A percentile compares a stretch with the other conserved stretches of the same genome.
Conservation (phyloP, 2,113 vertebrate species). For the Coregonus clupeaformis region DNA sequence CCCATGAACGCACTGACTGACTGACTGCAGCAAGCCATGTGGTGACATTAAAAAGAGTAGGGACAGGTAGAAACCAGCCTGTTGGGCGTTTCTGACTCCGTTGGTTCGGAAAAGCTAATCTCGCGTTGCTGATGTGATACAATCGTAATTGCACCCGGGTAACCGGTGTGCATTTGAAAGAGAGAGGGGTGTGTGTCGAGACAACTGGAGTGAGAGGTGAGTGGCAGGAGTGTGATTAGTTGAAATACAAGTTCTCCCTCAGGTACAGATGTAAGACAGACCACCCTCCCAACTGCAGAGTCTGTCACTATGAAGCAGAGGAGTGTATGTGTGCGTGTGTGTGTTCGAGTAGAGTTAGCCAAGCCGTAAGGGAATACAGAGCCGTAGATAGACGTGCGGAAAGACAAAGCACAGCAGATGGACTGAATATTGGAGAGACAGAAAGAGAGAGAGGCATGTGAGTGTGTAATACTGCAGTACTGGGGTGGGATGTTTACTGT, state of each 20-base stretch:
- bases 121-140: constrained; percentile 24
- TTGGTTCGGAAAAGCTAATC: constrained; percentile 7
- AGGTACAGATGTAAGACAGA: constrained; percentile 27
- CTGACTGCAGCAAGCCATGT: constrained; percentile 38
- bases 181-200: not conserved
- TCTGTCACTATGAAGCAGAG: constrained; percentile 52
- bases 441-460: not conserved
- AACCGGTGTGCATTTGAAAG: not conserved
- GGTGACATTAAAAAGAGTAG: constrained; percentile 30
- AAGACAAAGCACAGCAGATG: constrained; percentile 64
- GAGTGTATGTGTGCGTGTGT: constrained; percentile 14
- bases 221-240: constrained; percentile 31
- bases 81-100: constrained; percentile 2
- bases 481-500: constrained; percentile 60
- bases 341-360: constrained; percentile 50
- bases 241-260: constrained; percentile 41
- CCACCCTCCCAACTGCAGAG: constrained; percentile 45
- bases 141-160: constrained; percentile 23
- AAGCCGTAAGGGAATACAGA: constrained; percentile 62
- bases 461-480: constrained; percentile 46
- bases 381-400: constrained; percentile 50
- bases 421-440: constrained; percentile 27
- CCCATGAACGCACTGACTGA: constrained; percentile 38
- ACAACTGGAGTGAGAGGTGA: not conserved
- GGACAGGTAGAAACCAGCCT: constrained; percentile 8